Base-by-base conservation (phyloP, 2,888 invertebrate species). In the Trissoscelio sp. region DNA sequence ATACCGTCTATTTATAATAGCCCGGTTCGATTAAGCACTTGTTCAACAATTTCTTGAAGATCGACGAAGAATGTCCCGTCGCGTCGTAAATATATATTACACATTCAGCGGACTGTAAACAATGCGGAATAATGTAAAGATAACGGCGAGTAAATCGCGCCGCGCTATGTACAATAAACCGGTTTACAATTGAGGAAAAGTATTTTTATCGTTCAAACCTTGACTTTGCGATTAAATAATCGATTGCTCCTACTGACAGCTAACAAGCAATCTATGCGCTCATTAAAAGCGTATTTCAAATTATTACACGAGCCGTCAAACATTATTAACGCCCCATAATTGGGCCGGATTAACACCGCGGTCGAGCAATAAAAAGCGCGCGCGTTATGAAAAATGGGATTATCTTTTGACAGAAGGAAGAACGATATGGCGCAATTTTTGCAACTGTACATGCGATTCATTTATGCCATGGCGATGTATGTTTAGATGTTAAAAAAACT, bases 221-320 rank as follows among this genome's bases (percentile, higher is more conserved):
- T 74, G 74, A 74, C 74, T 74, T 74, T 74, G 74, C 64, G 46
- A 55, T 62, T 62, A 44, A 62, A 73, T 62, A 53, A 73, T 73
- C 44, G 55, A 55, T 55, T 55, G 42, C n/a, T 20, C 14, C 16
- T 14, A 12, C 44, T 28, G 37, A 60, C 58, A 14, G 31, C 31
- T 53, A 11, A 53, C 31, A 11, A 53, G 22, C 16, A 31, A 31
- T 51, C 24, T 24, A 51, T 12, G 12, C 22, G 7, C 24, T 51
- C 24, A 24, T 51, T 51, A 51, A 24, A 51, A 51, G 11, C 48
- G 24, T 12, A 22, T 51, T 12, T 51, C 2, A 51, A 51, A 24
- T 51, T n/a, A 51, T 22, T 51, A 51, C 12, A 24, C 46, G 46
- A 20, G 14, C 12, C 12, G 16, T 42, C 39, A 42, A 14, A 42